These are phyloP conservation scores for Lasius fuliginosus DNA, from an alignment of 2,888 invertebrate genomes.

Conservation along the genomic window DNA sequence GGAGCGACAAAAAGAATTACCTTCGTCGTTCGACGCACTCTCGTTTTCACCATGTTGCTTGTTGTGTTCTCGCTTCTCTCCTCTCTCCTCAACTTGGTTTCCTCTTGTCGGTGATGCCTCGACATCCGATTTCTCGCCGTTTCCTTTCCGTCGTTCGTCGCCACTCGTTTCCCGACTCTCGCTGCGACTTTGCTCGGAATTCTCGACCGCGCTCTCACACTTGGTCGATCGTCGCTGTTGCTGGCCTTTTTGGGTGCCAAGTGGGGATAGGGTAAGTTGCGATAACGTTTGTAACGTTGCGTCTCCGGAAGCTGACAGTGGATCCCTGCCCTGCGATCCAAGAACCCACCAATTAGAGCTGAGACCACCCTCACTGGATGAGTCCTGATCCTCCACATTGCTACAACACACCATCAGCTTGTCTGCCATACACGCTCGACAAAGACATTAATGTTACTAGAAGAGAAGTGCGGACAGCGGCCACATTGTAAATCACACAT, in stretches of 20 bases:
- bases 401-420: slow-evolving; percentile 82
- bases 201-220: background rate
- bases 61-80: slow-evolving; percentile 12
- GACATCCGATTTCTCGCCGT: background rate
- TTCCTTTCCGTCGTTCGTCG: slow-evolving; percentile 16
- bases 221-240: slow-evolving; percentile 8
- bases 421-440: slow-evolving; percentile 73
- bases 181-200: slow-evolving; percentile 19
- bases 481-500: slow-evolving; percentile 57
- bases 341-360: slow-evolving; percentile 84
- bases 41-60: slow-evolving; percentile 21
- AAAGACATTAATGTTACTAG: slow-evolving; percentile 56
- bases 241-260: slow-evolving; percentile 65
- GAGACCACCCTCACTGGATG: slow-evolving; percentile 78
- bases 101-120: background rate
- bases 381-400: slow-evolving; percentile 81
- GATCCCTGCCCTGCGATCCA: slow-evolving; percentile 82
- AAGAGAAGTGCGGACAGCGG: slow-evolving; percentile 43
- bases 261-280: slow-evolving; percentile 79
- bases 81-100: slow-evolving; percentile 2
- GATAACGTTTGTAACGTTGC: slow-evolving; percentile 79
- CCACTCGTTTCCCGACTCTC: slow-evolving; percentile 16
- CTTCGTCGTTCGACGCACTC: slow-evolving; percentile 27
- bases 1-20: background rate
- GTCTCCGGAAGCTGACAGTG: slow-evolving; percentile 75